phyloP scores from a whole-genome alignment of 2,113 vertebrate genomes.

The Oceanodroma tethys region DNA sequence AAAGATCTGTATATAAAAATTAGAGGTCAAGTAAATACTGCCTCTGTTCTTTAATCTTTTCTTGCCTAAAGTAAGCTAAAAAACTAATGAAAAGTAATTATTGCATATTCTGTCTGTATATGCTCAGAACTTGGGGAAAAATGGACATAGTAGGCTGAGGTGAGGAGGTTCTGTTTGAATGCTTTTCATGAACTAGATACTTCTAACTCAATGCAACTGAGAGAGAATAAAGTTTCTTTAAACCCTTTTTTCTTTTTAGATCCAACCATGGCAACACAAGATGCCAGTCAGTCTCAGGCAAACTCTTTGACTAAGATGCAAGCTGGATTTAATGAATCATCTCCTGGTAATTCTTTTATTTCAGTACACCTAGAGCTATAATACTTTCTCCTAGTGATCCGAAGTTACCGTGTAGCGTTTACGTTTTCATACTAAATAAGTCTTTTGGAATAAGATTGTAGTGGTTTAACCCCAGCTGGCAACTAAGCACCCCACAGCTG shows the following conservation, averaged over 20 bases:
- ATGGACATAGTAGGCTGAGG: neutral
- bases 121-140: neutral
- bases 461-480: no score
- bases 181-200: neutral
- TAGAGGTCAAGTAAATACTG: neutral
- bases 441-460: neutral
- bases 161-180: neutral
- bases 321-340: neutral
- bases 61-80: neutral
- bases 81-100: neutral
- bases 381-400: neutral
- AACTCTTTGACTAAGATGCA: neutral
- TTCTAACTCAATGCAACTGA: neutral
- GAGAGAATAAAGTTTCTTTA: neutral
- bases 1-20: neutral
- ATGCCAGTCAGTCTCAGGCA: neutral
- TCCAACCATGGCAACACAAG: neutral
- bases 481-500: no score
- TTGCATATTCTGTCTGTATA: fast-evolving
- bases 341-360: constrained; percentile 31
- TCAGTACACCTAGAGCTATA: neutral
- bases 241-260: neutral
- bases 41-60: neutral
- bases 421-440: neutral
- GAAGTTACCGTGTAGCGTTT: neutral